Evolutionary conservation across 2,888 invertebrate species (phyloP).

Genomic region (Siphonodentalium dalli): DNA sequence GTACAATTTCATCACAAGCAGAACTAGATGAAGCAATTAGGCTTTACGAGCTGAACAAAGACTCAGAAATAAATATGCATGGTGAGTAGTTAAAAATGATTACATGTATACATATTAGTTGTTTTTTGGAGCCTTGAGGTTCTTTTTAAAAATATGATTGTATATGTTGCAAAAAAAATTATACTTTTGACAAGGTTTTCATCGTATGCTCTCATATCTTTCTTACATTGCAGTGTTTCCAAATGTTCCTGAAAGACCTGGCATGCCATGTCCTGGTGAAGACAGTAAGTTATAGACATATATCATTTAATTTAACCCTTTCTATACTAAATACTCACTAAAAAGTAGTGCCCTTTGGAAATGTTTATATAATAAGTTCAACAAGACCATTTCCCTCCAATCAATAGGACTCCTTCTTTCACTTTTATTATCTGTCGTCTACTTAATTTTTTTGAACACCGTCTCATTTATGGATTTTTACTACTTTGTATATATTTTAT

Average conservation of each 20-base stretch:
- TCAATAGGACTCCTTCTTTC: too few relatives aligned
- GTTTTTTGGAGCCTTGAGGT: not conserved
- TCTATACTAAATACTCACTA: too few relatives aligned
- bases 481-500: too few relatives aligned
- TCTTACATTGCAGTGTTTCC: constrained; percentile 86
- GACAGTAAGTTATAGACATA: constrained; percentile 62
- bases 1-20: constrained; percentile 93
- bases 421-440: too few relatives aligned
- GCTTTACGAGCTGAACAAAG: constrained; percentile 93
- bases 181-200: not conserved
- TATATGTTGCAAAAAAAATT: not conserved
- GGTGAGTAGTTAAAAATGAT: constrained; percentile 73
- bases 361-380: too few relatives aligned
- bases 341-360: too few relatives aligned
- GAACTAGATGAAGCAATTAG: constrained; percentile 96
- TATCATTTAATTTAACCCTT: too few relatives aligned
- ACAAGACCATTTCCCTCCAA: too few relatives aligned
- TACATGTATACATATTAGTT: not conserved
- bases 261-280: constrained; percentile 86
- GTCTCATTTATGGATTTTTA: too few relatives aligned
- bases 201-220: not conserved
- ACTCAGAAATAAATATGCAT: constrained; percentile 96
- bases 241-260: constrained; percentile 94
- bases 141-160: not conserved
- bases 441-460: too few relatives aligned